Evolutionary conservation across 2,888 invertebrate genomes (phyloP).

Genomic region (Spilosoma lubricipeda): DNA sequence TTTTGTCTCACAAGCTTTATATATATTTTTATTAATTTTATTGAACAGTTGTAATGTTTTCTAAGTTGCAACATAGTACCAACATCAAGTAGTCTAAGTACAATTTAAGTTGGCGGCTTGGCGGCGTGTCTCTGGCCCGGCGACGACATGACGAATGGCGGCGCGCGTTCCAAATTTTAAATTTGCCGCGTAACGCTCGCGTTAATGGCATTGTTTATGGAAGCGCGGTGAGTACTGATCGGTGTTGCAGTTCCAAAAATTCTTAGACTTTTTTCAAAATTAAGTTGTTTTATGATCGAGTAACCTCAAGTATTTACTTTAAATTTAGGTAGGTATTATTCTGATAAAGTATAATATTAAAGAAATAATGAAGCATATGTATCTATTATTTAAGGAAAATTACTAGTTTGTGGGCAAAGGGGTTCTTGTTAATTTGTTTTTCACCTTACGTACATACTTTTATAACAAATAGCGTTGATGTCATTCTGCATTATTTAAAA

Average conservation of each 20-base stretch:
- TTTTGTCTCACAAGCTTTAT: not conserved
- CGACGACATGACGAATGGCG: constrained; percentile 85
- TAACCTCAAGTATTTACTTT: not conserved
- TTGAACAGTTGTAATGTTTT: not conserved
- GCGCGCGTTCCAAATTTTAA: constrained; percentile 84
- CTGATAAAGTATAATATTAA: too few relatives aligned
- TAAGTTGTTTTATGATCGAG: not conserved
- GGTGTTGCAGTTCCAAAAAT: constrained; percentile 54
- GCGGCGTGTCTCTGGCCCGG: constrained; percentile 76
- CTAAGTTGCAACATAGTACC: constrained; percentile 59
- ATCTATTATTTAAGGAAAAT: too few relatives aligned
- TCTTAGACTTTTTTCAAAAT: not conserved
- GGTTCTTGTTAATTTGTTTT: too few relatives aligned
- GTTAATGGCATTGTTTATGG: constrained; percentile 86
- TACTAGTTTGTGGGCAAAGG: too few relatives aligned
- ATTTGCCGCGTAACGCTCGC: constrained; percentile 83
- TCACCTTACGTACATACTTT: too few relatives aligned
- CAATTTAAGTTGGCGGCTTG: constrained; percentile 54
- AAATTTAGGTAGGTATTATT: not conserved
- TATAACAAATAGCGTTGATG: too few relatives aligned
- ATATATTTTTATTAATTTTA: too few relatives aligned
- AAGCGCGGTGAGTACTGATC: constrained; percentile 73
- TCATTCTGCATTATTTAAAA: not conserved
- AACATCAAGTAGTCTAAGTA: constrained; percentile 49
- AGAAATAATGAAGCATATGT: too few relatives aligned